Evolutionary conservation across 2,113 vertebrate genomes (phyloP), one percentile per base, ranked within the genome.

Genomic region (Atherinomorus stipes): DNA sequence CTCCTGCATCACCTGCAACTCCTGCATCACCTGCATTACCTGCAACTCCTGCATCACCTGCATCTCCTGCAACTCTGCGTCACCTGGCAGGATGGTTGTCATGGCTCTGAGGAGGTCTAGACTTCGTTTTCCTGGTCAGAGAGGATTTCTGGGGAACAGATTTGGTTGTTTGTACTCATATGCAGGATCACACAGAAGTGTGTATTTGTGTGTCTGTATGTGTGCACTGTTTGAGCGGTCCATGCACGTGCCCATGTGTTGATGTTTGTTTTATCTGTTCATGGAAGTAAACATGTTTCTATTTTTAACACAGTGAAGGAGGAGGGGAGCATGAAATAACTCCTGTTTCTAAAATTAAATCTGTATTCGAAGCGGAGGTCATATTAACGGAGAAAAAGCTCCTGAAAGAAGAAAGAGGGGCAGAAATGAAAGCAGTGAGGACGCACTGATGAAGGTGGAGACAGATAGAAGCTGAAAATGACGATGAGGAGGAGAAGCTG

Each of bases 201-300:
- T 63, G 64, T 72, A 71, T n/a, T n/a, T n/a, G n/a, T n/a, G 76
- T 71, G n/a, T 67, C 56, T 60, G 38, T 49, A 52, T 76, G 58
- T 42, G 23, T 60, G 59, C 59, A 45, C 23, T 37, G 45, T 25
- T 60, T 19, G 42, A 58, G 34, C 37, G 51, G 51, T 66, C 26
- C 69, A 37, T 71, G 51, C 42, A 28, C n/a, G n/a, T n/a, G n/a
- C n/a, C n/a, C 61, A 66, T 68, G 76, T 77, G 19, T 78, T 52
- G 72, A 78, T 83, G 61, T 83, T 45, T 73, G 18, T 22, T 65
- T 81, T 79, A 83, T 90, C 81, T 90, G 86, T 68, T 86, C 79
- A 74, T 54, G 66, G 79, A 65, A 77, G 83, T 77, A 88, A 88
- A 88, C 88, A 90, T 74, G 45, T 85, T 76, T 88, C 86, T 81